These are phyloP conservation scores for Eurystomus gularis DNA, from an alignment of 2,113 vertebrate genomes.

Conservation along the genomic window DNA sequence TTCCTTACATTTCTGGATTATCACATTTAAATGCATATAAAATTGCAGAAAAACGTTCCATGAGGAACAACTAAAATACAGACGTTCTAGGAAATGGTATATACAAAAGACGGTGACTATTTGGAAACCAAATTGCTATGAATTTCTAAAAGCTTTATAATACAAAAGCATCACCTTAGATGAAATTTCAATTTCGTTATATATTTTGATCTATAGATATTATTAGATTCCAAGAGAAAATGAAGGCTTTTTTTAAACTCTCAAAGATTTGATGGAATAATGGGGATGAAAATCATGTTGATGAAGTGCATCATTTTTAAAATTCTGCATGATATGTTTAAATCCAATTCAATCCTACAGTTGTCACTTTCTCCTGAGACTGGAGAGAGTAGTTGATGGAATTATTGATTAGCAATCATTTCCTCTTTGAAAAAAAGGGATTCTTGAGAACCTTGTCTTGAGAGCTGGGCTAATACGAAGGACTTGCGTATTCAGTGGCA, in stretches of 20 bases:
- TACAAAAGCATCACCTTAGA: too few relatives aligned
- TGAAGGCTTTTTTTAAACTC: not conserved
- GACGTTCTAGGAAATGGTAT: fast-evolving
- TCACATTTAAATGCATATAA: not conserved
- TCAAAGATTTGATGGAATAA: not conserved
- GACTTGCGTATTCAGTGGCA: not conserved
- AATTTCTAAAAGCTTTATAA: not conserved
- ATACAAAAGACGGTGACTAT: not conserved
- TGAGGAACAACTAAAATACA: not conserved
- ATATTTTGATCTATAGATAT: not conserved
- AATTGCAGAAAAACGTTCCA: not conserved
- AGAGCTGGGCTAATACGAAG: not conserved
- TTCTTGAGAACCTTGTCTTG: not conserved
- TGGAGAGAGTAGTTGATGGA: not conserved
- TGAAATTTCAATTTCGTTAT: not conserved
- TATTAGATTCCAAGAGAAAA: not conserved
- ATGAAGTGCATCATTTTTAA: not conserved
- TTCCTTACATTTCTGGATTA: not conserved
- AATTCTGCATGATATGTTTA: not conserved
- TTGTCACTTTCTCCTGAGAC: not conserved
- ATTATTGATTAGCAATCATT: not conserved
- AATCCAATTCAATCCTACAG: not conserved
- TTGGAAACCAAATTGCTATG: not conserved
- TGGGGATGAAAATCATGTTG: not conserved
- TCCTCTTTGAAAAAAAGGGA: not conserved